Evolutionary conservation across 2,113 vertebrate genomes (phyloP).

Genomic region (Muntiacus reevesi): DNA sequence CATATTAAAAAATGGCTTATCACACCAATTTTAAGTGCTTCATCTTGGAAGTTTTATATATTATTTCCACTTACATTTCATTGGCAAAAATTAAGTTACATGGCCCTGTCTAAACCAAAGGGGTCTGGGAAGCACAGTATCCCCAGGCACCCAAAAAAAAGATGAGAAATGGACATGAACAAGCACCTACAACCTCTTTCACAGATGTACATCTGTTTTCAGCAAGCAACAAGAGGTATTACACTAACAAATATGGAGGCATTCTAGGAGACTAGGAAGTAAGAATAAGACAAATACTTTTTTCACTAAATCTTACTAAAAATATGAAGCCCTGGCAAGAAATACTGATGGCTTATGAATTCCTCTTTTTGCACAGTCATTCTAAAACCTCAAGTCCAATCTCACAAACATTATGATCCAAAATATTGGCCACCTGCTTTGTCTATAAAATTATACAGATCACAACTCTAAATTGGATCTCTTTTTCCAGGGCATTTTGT

Average conservation of each 20-base stretch:
- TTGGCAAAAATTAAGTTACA: not conserved
- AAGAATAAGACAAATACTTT: not conserved
- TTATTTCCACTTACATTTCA: not conserved
- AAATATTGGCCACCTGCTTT: constrained; percentile 56
- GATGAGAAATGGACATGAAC: not conserved
- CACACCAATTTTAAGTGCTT: not conserved
- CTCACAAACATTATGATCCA: constrained; percentile 29
- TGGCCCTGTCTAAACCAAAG: not conserved
- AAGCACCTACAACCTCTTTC: not conserved
- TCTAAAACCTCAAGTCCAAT: not conserved
- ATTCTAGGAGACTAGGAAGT: not conserved
- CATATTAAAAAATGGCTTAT: not conserved
- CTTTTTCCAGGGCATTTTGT: constrained; percentile 36
- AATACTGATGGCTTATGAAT: not conserved
- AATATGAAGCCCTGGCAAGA: not conserved
- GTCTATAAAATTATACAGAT: constrained; percentile 34
- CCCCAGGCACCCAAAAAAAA: not conserved
- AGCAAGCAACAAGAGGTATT: not conserved
- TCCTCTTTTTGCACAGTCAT: not conserved
- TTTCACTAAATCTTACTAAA: not conserved
- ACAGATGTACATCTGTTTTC: not conserved
- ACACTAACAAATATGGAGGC: not conserved
- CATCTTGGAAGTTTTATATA: not conserved
- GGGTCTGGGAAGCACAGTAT: not conserved
- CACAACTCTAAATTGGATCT: not conserved